A percentile compares a stretch with the other conserved stretches of the same genome.
Evolutionary conservation across 2,797 vertebrate species (phyloP).

Genomic region (Smutsia gigantea): DNA sequence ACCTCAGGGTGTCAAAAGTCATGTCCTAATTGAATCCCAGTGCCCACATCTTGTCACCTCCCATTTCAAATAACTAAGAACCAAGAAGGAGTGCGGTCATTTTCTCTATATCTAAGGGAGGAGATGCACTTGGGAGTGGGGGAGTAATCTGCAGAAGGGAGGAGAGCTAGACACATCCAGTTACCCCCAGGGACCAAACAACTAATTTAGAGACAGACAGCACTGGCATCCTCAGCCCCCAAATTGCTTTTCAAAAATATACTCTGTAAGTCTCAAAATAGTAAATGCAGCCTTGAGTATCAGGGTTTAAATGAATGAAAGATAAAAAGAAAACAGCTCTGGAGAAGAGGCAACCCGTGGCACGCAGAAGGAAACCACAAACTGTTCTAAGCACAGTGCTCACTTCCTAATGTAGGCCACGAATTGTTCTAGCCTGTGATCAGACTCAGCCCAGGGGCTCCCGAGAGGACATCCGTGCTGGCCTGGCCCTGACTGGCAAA

Average conservation of each 20-base stretch:
- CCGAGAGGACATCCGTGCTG: not conserved
- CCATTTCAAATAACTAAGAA: not conserved
- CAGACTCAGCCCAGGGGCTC: not conserved
- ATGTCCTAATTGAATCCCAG: not conserved
- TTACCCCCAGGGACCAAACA: not conserved
- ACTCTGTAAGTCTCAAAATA: conserved; percentile 26
- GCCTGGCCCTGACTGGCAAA: not conserved
- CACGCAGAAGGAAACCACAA: conserved; percentile 47
- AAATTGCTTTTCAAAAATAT: not conserved
- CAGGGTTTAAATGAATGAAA: conserved; percentile 63
- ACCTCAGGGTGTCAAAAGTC: not conserved
- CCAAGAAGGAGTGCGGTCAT: not conserved
- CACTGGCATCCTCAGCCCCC: not conserved
- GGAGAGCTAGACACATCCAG: not conserved
- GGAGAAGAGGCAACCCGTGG: conserved; percentile 18
- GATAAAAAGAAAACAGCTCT: conserved; percentile 51
- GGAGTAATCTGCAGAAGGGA: not conserved
- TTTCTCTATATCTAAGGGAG: not conserved
- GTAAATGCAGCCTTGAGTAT: not conserved
- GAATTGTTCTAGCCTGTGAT: conserved; percentile 60
- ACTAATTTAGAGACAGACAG: not conserved
- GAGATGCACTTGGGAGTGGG: not conserved
- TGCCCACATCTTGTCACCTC: not conserved
- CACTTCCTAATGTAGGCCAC: conserved; percentile 40
- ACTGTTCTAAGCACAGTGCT: conserved; percentile 40